Base-by-base conservation (phyloP, 2,113 vertebrate genomes). In the Eptesicus fuscus region DNA sequence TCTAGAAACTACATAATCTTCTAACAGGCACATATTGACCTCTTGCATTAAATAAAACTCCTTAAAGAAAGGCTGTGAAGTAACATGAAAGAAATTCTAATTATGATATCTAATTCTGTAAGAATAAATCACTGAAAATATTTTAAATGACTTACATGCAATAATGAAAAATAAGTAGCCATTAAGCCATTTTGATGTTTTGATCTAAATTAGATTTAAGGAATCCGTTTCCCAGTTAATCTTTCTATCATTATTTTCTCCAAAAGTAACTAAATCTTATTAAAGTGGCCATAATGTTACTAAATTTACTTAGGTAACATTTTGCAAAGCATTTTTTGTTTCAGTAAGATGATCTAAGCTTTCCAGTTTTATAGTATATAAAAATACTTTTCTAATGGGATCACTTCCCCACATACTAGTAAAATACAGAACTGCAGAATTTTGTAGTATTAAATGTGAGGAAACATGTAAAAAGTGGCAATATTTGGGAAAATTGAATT, bases 171-270 rank as follows among this genome's bases (percentile, higher is more conserved):
- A 67, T 69, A 87, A 90, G 30, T 82, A 84, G 49, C 47, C 20
- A 71, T 86, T 85, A 90, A 94, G 47, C 74, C 30, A 44, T 83
- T 92, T 92, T 83, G 51, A 84, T 95, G 40, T 80, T 95, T 95
- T 95, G 35, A 95, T 84, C 70, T 93, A 84, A 88, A 92, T 95
- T 78, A 94, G n/a, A 90, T 63, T 89, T 90, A 88, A 93, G 91
- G 59, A 78, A 56, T 91, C 10, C 65, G 7, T 67, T 95, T 91
- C 25, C 49, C 10, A 30, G n/a, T 88, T 94, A 93, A 88, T 79
- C 35, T 59, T 94, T 84, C 74, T 93, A 53, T 85, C 30, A 42
- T 63, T 87, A 53, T 95, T 96, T 96, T 91, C 28, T 35, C 65
- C 76, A 56, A 77, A 61, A 80, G 35, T 90, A 13, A 44, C 1